Evolutionary conservation across 1,140 invertebrate genomes (phyloP).

Genomic region (Danaus melanippus): DNA sequence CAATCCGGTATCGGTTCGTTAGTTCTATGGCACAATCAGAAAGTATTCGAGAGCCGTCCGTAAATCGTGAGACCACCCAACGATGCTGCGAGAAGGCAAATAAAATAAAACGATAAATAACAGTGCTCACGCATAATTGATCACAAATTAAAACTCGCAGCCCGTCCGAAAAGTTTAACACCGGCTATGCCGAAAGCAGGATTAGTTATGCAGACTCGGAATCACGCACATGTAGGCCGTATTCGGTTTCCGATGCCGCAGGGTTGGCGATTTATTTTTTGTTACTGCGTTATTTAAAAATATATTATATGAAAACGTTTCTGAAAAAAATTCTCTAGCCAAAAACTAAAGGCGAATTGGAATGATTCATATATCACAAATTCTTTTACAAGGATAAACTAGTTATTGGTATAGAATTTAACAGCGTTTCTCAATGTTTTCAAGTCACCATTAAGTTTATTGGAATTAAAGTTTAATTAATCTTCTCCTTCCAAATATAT

Average conservation of each 20-base stretch:
- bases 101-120: conserved; percentile 71
- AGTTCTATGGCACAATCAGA: conserved; percentile 55
- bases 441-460: no score
- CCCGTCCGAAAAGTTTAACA: conserved; percentile 63
- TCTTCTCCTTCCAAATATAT: no score
- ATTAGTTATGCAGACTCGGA: conserved; percentile 29
- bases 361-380: no score
- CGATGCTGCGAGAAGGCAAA: conserved; percentile 57
- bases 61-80: conserved; percentile 69
- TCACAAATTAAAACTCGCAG: conserved; percentile 69
- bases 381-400: no score
- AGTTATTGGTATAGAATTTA: no score
- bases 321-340: no score
- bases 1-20: conserved; percentile 22
- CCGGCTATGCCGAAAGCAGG: conserved; percentile 58
- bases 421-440: no score
- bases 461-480: no score
- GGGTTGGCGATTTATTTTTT: conserved; percentile 13
- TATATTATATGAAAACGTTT: no score
- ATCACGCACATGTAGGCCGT: conserved; percentile 22
- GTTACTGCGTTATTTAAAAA: no score
- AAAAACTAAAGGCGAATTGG: no score
- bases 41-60: conserved; percentile 51
- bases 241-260: conserved; percentile 19
- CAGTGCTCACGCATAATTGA: conserved; percentile 69